A percentile compares a stretch with the other conserved stretches of the same genome.
Conservation (phyloP, 2,888 invertebrate genomes). For the Gymnosoma rotundatum region DNA sequence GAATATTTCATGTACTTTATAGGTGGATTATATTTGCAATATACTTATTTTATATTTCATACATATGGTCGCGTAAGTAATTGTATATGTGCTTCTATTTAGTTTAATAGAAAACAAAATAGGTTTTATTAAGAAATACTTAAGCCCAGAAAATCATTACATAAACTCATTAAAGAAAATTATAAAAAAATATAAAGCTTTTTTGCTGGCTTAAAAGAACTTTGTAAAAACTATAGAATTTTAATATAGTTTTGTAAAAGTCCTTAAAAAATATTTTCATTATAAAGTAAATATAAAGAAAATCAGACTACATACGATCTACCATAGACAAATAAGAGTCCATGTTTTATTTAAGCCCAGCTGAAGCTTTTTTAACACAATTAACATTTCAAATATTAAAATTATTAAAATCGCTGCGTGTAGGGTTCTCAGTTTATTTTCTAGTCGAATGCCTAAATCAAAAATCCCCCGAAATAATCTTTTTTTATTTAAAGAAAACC, state of each 20-base stretch:
- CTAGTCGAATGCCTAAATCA: no score
- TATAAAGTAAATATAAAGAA: background rate
- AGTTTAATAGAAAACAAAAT: conserved; percentile 28
- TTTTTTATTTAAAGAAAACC: no score
- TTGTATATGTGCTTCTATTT: background rate
- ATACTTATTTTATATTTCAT: background rate
- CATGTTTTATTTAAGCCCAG: no score
- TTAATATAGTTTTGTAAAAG: background rate
- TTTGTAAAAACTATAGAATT: background rate
- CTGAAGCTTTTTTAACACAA: no score
- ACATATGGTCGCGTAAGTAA: background rate
- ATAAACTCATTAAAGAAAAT: background rate
- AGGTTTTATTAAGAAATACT: background rate
- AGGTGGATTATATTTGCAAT: conserved; percentile 22
- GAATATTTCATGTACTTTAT: conserved; percentile 36
- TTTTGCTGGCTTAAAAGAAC: background rate
- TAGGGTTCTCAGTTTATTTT: no score
- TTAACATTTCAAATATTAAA: no score
- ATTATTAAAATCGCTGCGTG: no score
- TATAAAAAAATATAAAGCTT: background rate
- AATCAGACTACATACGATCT: no score
- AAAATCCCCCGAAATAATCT: no score
- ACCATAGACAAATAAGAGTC: no score
- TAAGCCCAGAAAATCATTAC: conserved; percentile 7
- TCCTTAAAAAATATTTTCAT: conserved; percentile 7